Evolutionary conservation across 2,797 vertebrate genomes (phyloP), one percentile per base, ranked within the genome.

Genomic region (Lerista edwardsae): DNA sequence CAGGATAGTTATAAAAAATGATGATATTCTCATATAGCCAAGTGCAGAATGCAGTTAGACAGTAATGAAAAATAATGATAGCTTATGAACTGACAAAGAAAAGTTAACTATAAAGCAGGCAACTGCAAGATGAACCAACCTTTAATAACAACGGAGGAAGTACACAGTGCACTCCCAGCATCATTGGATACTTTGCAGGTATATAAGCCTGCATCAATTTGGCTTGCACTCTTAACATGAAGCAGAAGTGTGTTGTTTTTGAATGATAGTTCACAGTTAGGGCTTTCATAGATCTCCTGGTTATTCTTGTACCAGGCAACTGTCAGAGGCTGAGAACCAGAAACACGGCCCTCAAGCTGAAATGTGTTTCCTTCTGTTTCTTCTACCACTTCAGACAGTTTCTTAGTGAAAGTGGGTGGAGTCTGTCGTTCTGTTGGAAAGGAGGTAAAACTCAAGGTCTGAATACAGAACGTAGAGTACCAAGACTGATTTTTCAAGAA

Each of bases 331-430:
- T 98, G 98, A 51, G 99, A 99, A 90, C 99, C 99, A 0, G 97
- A 95, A 82, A 99, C 95, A n/a, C 96, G 95, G 31, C 97, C 97
- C 93, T 99, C 98, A 1, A 99, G 95, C 95, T 97, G 99, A 89
- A 99, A 94, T 87, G 98, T 92, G 72, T 97, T 98, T 34, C 98
- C 98, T 95, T 99, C 97, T 25, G 90, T 96, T 93, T 99, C 99
- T 94, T 99, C 98, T 7, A 99, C 93, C 25, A 94, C 94, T 93
- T 98, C 97, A 0, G 98, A 97, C 19, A 98, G 96, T 93, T 98
- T 99, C 94, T 98, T 99, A 84, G 98, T 99, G 95, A 99, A 99
- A 89, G 95, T 94, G 7, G 99, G 99, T 79, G 98, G 97, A 76
- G 94, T 97, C 94, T 98, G 98, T 79, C 97, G 96, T 93, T 99